Percentiles rank a stretch among this genome's conserved stretches.
phyloP scores from a whole-genome alignment of 1,140 invertebrate species.

The Camponotus pennsylvanicus region DNA sequence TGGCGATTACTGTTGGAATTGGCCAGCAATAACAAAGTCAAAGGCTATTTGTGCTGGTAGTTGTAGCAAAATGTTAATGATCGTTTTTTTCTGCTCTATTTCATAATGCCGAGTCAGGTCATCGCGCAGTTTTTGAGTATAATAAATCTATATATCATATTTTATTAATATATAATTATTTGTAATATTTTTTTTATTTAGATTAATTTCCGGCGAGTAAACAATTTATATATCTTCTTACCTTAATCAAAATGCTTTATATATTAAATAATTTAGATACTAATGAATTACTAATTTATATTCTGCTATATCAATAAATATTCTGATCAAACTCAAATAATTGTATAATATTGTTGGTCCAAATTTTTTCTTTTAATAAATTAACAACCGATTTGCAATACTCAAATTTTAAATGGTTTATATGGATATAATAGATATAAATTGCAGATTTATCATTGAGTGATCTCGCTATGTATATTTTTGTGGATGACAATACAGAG shows the following conservation, averaged over 20 bases:
- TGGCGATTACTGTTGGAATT: not conserved
- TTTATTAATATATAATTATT: not conserved
- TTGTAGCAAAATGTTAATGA: not conserved
- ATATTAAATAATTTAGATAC: not conserved
- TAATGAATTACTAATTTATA: not conserved
- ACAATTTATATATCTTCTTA: not conserved
- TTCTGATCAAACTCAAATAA: not conserved
- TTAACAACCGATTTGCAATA: not conserved
- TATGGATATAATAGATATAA: not conserved
- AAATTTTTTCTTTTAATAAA: not conserved
- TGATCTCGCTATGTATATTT: not conserved
- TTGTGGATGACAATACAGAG: slow-evolving; percentile 17
- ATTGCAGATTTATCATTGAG: not conserved
- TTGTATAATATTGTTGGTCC: not conserved
- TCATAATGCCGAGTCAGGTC: not conserved
- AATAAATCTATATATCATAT: not conserved
- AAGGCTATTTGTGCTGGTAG: not conserved
- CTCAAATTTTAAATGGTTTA: not conserved
- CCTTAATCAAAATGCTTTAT: too few species aligned
- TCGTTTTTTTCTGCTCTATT: not conserved
- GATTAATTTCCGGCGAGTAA: not conserved
- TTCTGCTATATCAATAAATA: not conserved
- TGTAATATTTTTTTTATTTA: not conserved
- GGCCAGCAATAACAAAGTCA: not conserved
- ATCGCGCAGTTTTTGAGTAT: not conserved